phyloP scores from a whole-genome alignment of 2,113 vertebrate species.

The Spermophilus dauricus region DNA sequence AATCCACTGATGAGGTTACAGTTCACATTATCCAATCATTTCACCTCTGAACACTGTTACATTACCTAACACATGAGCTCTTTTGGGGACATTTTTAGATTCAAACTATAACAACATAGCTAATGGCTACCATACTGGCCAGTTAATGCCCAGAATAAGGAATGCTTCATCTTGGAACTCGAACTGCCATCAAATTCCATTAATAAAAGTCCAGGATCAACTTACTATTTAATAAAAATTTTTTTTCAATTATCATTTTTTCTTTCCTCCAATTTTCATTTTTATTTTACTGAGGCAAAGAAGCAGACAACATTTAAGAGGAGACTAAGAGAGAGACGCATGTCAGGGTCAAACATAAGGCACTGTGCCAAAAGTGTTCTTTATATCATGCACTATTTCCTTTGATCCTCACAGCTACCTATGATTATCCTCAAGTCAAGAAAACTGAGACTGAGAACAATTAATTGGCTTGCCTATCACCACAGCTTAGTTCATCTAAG shows the following conservation, averaged over 20 bases:
- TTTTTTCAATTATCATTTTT: slow-evolving; percentile 16
- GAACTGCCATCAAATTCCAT: not conserved
- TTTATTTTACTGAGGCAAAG: slow-evolving; percentile 1
- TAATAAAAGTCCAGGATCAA: slow-evolving; percentile 31
- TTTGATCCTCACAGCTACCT: not conserved
- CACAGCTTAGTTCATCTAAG: not conserved
- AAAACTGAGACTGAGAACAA: not conserved
- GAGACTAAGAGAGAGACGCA: not conserved
- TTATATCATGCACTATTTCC: not conserved
- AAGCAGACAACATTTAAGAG: not conserved
- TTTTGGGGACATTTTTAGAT: not conserved
- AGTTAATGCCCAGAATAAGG: not conserved
- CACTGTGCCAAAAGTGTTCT: not conserved
- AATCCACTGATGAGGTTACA: no score
- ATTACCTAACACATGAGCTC: no score
- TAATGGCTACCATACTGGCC: not conserved
- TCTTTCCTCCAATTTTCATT: slow-evolving; percentile 14
- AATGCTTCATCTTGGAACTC: not conserved
- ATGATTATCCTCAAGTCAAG: not conserved
- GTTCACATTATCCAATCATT: no score
- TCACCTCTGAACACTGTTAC: no score
- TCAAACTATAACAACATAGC: not conserved
- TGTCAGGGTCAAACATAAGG: not conserved
- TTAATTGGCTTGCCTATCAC: not conserved
- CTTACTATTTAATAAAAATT: slow-evolving; percentile 16